Conservation (phyloP, 2,888 invertebrate genomes). For the Morpho helenor region DNA sequence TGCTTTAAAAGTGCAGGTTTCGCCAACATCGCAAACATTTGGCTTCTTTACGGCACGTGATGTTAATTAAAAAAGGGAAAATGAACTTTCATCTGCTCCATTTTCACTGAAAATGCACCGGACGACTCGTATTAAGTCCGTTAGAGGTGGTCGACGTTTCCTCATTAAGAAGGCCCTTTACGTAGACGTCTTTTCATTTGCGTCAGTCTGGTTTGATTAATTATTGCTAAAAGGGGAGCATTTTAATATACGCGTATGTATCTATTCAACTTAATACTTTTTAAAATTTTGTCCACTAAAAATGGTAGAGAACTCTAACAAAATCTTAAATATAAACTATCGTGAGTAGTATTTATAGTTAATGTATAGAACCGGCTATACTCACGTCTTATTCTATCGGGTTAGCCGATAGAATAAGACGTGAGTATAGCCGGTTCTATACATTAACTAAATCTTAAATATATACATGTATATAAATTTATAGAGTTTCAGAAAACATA, state of each 20-base stretch:
- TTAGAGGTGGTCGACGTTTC: conserved; percentile 4
- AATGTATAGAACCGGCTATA: too few species aligned
- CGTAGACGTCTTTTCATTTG: background rate
- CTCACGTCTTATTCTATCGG: too few species aligned
- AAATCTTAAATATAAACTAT: too few species aligned
- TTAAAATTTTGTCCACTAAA: too few species aligned
- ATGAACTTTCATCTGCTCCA: conserved; percentile 3
- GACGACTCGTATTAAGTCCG: conserved; percentile 3
- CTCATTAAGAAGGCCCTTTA: conserved; percentile 5
- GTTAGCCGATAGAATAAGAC: too few species aligned
- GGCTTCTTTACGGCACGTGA: conserved; percentile 1
- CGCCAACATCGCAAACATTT: background rate
- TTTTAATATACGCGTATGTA: background rate
- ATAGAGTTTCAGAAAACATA: too few species aligned
- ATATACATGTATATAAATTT: too few species aligned
- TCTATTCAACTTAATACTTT: background rate
- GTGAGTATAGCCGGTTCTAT: too few species aligned
- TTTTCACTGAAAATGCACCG: conserved; percentile 3
- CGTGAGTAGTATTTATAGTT: too few species aligned
- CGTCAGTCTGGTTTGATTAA: background rate
- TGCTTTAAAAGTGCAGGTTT: too few species aligned
- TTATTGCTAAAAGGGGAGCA: background rate
- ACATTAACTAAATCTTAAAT: too few species aligned
- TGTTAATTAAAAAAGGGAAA: conserved; percentile 2
- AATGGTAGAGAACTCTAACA: too few species aligned